Percentiles rank a stretch among this genome's conserved stretches.
Evolutionary conservation across 1,140 invertebrate species (phyloP).

Genomic region (Delia radicum): DNA sequence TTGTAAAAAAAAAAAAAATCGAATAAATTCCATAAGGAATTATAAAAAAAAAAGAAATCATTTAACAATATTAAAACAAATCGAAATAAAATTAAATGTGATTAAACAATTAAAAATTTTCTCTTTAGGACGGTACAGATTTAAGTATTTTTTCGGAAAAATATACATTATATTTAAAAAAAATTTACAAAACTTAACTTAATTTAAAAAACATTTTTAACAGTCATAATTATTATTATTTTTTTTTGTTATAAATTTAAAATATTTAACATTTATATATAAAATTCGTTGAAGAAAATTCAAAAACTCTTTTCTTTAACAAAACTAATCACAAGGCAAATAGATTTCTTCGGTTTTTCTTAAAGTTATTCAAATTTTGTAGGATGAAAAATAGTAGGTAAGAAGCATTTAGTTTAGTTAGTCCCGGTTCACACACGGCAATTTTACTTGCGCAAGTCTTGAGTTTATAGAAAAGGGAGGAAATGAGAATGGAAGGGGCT

Average conservation of each 20-base stretch:
- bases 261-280: too few relatives aligned
- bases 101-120: background rate
- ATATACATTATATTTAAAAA: background rate
- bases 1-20: background rate
- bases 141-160: too few relatives aligned
- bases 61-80: background rate
- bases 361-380: too few relatives aligned
- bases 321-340: constrained; percentile 55
- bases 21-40: background rate
- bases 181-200: background rate
- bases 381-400: too few relatives aligned
- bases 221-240: background rate
- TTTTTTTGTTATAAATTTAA: background rate
- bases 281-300: constrained; percentile 33
- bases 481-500: too few relatives aligned
- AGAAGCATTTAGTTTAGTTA: too few relatives aligned
- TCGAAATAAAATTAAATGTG: background rate
- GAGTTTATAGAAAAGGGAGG: too few relatives aligned
- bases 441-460: too few relatives aligned
- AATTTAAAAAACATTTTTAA: constrained; percentile 1
- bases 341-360: constrained; percentile 32
- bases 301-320: constrained; percentile 29
- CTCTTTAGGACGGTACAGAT: background rate
- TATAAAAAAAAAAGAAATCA: background rate
- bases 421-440: too few relatives aligned